These are phyloP conservation scores for Drosophila birchii DNA, from an alignment of 2,888 invertebrate species.

Conservation along the genomic window DNA sequence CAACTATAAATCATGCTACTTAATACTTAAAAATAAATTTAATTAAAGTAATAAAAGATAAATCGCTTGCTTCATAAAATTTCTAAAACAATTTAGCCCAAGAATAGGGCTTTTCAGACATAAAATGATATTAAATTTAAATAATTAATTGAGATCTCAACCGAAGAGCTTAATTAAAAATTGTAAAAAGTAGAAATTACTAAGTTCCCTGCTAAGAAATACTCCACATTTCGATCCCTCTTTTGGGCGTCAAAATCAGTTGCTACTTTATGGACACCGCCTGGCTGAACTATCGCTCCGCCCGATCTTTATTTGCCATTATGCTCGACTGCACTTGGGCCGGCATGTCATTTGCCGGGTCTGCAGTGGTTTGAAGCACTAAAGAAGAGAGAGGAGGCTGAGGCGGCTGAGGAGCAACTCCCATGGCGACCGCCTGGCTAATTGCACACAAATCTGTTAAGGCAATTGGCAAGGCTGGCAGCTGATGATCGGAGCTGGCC, in stretches of 20 bases:
- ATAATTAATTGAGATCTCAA: background rate
- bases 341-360: constrained; percentile 46
- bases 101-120: background rate
- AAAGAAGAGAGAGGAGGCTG: background rate
- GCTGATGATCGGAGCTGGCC: constrained; percentile 50
- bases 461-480: constrained; percentile 56
- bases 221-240: constrained; percentile 16
- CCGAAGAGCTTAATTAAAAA: background rate
- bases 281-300: constrained; percentile 45
- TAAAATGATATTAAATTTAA: background rate
- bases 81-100: background rate
- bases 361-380: background rate
- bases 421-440: constrained; percentile 64
- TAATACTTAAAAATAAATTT: background rate
- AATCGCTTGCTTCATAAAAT: background rate
- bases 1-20: background rate
- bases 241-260: constrained; percentile 73
- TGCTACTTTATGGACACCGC: constrained; percentile 59
- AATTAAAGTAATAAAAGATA: too few species aligned
- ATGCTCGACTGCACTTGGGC: constrained; percentile 63
- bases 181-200: background rate
- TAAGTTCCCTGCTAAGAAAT: background rate
- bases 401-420: constrained; percentile 42
- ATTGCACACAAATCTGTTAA: constrained; percentile 79
- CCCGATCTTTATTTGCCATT: constrained; percentile 63